These are phyloP conservation scores for Pelagia noctiluca DNA, from an alignment of 30 jellyfish, hydroid and myxozoan species.

Conservation along the genomic window DNA sequence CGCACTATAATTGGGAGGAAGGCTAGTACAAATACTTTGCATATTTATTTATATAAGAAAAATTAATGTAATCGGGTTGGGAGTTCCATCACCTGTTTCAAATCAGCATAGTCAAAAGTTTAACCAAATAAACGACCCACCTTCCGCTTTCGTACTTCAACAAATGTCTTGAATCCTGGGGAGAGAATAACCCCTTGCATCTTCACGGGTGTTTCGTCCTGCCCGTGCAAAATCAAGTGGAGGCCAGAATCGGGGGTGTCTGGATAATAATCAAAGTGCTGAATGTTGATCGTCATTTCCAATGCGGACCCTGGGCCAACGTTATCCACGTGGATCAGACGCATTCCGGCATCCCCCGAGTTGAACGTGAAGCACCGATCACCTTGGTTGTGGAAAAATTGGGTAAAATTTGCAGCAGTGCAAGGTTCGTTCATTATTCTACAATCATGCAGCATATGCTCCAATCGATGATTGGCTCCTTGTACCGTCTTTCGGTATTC, in stretches of 20 bases:
- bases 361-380: slow-evolving; percentile 87
- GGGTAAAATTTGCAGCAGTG: slow-evolving; percentile 63
- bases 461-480: slow-evolving; percentile 83
- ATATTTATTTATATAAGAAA: too few species aligned
- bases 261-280: slow-evolving; percentile 80
- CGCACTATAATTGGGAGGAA: too few species aligned
- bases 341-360: slow-evolving; percentile 70
- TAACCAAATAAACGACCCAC: slow-evolving; percentile 18
- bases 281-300: slow-evolving; percentile 56
- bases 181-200: slow-evolving; percentile 59
- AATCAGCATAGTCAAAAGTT: too few species aligned
- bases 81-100: too few species aligned
- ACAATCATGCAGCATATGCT: slow-evolving; percentile 83
- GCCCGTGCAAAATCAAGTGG: slow-evolving; percentile 68
- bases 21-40: too few species aligned
- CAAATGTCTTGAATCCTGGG: slow-evolving; percentile 73
- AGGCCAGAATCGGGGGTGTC: slow-evolving; percentile 77
- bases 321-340: slow-evolving; percentile 30
- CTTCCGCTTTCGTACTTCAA: slow-evolving; percentile 57
- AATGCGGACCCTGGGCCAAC: slow-evolving; percentile 64
- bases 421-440: slow-evolving; percentile 40
- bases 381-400: slow-evolving; percentile 87
- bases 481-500: slow-evolving; percentile 76
- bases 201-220: slow-evolving; percentile 78
- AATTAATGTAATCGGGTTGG: too few species aligned